Evolutionary conservation across 2,888 invertebrate genomes (phyloP), one percentile per base, ranked within the genome.

Genomic region (Leptinotarsa peninsularis): DNA sequence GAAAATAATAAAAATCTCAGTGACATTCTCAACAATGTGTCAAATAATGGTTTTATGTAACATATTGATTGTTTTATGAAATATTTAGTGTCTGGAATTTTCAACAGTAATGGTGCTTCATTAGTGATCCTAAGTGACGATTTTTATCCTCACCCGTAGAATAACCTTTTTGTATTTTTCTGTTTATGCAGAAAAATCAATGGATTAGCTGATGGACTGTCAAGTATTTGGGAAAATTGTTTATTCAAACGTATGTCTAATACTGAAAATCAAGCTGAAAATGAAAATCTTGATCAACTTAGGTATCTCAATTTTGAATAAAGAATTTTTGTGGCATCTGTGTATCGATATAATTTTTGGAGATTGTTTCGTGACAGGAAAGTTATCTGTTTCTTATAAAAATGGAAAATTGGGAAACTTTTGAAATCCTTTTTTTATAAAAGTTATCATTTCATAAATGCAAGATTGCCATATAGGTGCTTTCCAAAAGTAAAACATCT

Each of bases 131-230:
- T 58, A 18, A 58, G 21, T 58, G 58, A 4, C 58, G 21, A 23
- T 58, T 23, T 58, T 58, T 58, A 58, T 43, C 63, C 63, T 33
- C 15, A 33, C 63, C 49, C 10, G 58, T 70, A 70, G 43, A 58
- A 17, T 49, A 33, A 52, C 50, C 71, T 60, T 60, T 73, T 66
- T 75, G 49, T 76, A 73, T 75, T 66, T 67, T 71, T 71, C 67
- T 67, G 74, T 78, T 79, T 75, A 79, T 77, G 76, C 80, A 94
- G 94, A 86, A 92, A 93, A 82, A 88, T 94, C 84, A 93, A 92
- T 88, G 94, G 94, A 83, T 89, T 94, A 82, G 93, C 93, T 68
- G 92, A 93, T 63, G 94, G 94, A 69, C 90, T 94, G 80, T 91
- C 93, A 52, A 91, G 91, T 72, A 91, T 93, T 79, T 91, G 94